Evolutionary conservation across 1,140 invertebrate genomes (phyloP).

Genomic region (Dreissena rostriformis): DNA sequence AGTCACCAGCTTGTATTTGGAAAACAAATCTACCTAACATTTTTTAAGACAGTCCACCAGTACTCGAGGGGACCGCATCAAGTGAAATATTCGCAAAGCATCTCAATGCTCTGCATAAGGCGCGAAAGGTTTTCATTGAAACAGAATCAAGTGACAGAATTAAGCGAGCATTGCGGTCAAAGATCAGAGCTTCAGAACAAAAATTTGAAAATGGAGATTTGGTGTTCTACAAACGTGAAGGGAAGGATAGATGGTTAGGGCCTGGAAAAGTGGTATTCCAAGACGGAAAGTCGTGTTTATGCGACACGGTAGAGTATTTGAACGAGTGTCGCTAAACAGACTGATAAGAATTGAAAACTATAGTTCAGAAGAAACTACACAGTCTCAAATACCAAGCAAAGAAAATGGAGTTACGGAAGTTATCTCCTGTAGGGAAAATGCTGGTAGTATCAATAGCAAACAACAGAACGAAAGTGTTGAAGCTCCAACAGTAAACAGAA

Average conservation of each 20-base stretch:
- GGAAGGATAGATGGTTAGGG: slow-evolving; percentile 52
- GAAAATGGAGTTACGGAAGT: too few relatives aligned
- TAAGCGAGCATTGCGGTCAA: slow-evolving; percentile 43
- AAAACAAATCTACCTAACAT: slow-evolving; percentile 48
- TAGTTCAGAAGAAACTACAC: slow-evolving; percentile 23
- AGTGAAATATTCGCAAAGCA: slow-evolving; percentile 52
- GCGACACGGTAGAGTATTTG: slow-evolving; percentile 57
- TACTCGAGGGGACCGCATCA: slow-evolving; percentile 31
- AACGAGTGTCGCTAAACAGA: slow-evolving; percentile 59
- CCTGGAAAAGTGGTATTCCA: slow-evolving; percentile 59
- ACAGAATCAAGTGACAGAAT: slow-evolving; percentile 52
- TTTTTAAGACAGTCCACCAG: slow-evolving; percentile 34
- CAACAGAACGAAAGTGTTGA: background rate
- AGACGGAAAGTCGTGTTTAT: slow-evolving; percentile 66
- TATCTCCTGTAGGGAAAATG: too few relatives aligned
- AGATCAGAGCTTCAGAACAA: slow-evolving; percentile 56
- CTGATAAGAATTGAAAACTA: slow-evolving; percentile 37
- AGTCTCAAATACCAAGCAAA: slow-evolving; percentile 21
- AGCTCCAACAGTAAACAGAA: background rate
- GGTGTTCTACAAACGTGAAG: slow-evolving; percentile 59
- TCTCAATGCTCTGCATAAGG: slow-evolving; percentile 46
- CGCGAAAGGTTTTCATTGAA: slow-evolving; percentile 51
- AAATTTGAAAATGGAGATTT: slow-evolving; percentile 41
- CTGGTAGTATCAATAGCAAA: too few relatives aligned
- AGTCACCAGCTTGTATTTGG: slow-evolving; percentile 63